Percentiles rank a stretch among this genome's conserved stretches.
Evolutionary conservation across 2,797 vertebrate species (phyloP).

Genomic region (Hephaestus fuliginosus): DNA sequence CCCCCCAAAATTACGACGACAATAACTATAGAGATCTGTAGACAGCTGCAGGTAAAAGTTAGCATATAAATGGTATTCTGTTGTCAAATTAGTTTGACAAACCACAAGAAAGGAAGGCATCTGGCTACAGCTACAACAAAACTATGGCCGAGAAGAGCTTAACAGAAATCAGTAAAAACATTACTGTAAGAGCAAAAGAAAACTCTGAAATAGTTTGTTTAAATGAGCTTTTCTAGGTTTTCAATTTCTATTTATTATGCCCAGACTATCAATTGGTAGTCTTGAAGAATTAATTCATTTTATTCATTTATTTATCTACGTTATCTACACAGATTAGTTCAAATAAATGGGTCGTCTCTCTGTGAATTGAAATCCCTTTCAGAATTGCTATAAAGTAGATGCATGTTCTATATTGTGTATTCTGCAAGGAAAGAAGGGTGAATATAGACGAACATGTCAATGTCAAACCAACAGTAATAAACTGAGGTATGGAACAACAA

Average conservation of each 20-base stretch:
- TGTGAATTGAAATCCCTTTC: not conserved
- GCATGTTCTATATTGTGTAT: not conserved
- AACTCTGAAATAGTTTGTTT: not conserved
- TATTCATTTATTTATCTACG: not conserved
- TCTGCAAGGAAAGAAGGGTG: not conserved
- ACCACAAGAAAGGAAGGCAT: not conserved
- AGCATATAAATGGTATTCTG: not conserved
- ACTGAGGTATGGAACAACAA: not conserved
- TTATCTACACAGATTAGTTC: not conserved
- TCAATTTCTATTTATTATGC: not conserved
- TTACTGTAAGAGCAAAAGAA: no score
- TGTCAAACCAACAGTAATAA: not conserved
- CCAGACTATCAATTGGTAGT: not conserved
- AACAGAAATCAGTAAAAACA: not conserved
- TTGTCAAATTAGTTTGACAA: not conserved
- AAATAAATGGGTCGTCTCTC: not conserved
- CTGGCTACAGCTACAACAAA: not conserved
- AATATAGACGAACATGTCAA: not conserved
- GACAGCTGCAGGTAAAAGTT: not conserved
- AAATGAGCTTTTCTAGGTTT: not conserved
- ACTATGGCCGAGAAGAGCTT: no score
- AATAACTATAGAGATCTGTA: not conserved
- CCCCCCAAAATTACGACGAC: not conserved
- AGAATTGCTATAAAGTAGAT: slow-evolving; percentile 4
- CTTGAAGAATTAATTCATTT: not conserved